Conservation (phyloP, 2,797 vertebrate genomes). For the Sebastiscus tertius region DNA sequence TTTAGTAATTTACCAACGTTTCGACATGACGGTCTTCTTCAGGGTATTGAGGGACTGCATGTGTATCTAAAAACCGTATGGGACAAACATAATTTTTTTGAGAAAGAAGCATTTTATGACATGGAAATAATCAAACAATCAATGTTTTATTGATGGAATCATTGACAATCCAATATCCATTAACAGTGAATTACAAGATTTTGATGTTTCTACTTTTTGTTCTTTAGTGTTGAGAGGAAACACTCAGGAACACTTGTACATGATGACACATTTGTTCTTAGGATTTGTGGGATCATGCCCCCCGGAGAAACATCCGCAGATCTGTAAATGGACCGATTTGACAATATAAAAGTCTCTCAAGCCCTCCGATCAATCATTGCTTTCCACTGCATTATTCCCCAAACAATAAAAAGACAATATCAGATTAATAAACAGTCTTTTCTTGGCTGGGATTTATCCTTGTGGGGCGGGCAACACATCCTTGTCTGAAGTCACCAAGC, state of each 20-base stretch:
- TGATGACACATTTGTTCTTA: constrained; percentile 49
- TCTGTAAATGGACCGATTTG: constrained; percentile 68
- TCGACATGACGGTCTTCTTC: neutral
- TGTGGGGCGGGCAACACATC: constrained; percentile 60
- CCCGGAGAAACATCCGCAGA: constrained; percentile 62
- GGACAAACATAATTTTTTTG: neutral
- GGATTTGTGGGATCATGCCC: constrained; percentile 55
- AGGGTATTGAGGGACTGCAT: neutral
- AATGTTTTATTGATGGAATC: neutral
- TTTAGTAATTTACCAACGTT: neutral
- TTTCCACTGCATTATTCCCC: constrained; percentile 73
- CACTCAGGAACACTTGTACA: constrained; percentile 24
- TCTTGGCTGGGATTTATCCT: constrained; percentile 76
- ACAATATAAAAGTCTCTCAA: constrained; percentile 74
- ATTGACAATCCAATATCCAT: neutral
- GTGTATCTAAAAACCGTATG: neutral
- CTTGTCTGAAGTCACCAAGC: constrained; percentile 78
- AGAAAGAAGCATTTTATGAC: neutral
- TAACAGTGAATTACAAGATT: neutral
- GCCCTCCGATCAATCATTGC: constrained; percentile 68
- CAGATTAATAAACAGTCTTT: constrained; percentile 82
- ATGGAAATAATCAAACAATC: neutral
- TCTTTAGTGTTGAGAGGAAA: constrained; percentile 24
- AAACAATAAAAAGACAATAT: constrained; percentile 80
- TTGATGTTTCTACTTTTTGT: neutral